Percentiles rank a stretch among this genome's conserved stretches.
Evolutionary conservation across 2,797 vertebrate genomes (phyloP).

Genomic region (Cossypha caffra): DNA sequence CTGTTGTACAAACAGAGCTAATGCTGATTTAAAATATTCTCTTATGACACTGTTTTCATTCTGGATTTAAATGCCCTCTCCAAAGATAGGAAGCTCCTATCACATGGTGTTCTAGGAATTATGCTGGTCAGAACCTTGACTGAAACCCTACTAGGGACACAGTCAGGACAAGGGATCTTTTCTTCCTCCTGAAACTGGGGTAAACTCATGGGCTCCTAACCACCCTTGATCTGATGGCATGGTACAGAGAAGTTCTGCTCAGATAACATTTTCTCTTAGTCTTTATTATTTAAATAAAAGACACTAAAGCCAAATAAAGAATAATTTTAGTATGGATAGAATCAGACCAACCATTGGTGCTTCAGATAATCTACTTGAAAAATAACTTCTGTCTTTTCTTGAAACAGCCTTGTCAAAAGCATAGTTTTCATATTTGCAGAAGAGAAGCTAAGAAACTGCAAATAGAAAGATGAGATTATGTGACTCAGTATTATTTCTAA

Average conservation of each 20-base stretch:
- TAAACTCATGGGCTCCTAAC: background rate
- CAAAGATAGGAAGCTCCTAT: background rate
- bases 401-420: background rate
- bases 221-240: accelerated
- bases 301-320: background rate
- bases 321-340: background rate
- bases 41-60: background rate
- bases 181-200: background rate
- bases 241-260: background rate
- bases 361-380: background rate
- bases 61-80: background rate
- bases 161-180: background rate
- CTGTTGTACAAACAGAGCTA: background rate
- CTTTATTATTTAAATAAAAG: background rate
- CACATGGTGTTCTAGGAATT: background rate
- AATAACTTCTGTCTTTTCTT: background rate
- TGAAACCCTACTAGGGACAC: background rate
- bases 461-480: background rate
- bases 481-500: constrained; percentile 38
- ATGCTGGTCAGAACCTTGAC: background rate
- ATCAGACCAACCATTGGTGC: background rate
- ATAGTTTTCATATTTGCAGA: background rate
- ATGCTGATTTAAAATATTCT: background rate
- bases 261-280: background rate
- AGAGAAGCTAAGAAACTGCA: background rate